These are phyloP conservation scores for Fistularia tabacaria DNA, from an alignment of 2,797 vertebrate species.

Conservation along the genomic window DNA sequence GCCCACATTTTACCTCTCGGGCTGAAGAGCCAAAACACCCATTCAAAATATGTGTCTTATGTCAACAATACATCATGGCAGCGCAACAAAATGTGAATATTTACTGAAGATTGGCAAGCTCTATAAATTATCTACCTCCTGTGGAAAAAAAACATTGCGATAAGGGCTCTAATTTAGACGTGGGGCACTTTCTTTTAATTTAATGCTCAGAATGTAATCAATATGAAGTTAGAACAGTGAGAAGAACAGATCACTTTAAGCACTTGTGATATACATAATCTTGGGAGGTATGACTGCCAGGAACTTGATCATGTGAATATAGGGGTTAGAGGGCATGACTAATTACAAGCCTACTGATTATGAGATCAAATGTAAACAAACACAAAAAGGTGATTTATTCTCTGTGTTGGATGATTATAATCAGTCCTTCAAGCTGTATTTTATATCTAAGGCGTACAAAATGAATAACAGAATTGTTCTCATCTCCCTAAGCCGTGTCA, in stretches of 20 bases:
- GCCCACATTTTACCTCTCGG: too few species aligned
- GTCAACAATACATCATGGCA: too few species aligned
- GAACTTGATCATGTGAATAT: constrained; percentile 24
- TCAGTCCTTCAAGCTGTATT: constrained; percentile 45
- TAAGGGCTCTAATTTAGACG: too few species aligned
- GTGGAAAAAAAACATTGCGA: too few species aligned
- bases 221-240: too few species aligned
- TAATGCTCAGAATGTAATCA: too few species aligned
- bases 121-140: too few species aligned
- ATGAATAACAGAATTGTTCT: constrained; percentile 52
- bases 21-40: too few species aligned
- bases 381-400: constrained; percentile 36
- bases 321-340: constrained; percentile 42
- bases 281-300: constrained; percentile 19
- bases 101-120: too few species aligned
- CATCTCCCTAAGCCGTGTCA: constrained; percentile 61
- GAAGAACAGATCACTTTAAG: constrained; percentile 9
- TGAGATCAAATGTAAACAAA: constrained; percentile 49
- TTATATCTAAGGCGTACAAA: constrained; percentile 55
- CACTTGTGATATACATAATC: constrained; percentile 30
- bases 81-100: too few species aligned
- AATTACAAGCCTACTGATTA: constrained; percentile 61
- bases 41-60: too few species aligned
- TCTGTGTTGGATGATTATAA: constrained; percentile 30
- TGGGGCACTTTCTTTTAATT: too few species aligned